phyloP scores from a whole-genome alignment of 2,113 vertebrate species.

The Casuarius casuarius region DNA sequence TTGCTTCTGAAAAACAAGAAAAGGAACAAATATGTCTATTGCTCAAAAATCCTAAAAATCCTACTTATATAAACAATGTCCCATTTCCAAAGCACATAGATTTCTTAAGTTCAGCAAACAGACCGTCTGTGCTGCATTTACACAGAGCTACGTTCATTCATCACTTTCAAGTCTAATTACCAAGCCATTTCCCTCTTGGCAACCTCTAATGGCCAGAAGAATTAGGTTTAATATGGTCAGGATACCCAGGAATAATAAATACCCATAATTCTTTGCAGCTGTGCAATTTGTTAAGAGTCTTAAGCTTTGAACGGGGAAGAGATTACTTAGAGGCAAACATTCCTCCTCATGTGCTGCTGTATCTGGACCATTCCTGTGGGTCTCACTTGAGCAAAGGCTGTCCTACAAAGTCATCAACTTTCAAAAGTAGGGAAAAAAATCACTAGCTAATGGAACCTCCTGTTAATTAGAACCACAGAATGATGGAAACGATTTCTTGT shows the following conservation, averaged over 20 bases:
- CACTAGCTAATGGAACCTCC: background rate
- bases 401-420: background rate
- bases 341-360: background rate
- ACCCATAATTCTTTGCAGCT: constrained; percentile 62
- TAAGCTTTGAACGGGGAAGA: background rate
- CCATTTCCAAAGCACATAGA: constrained; percentile 60
- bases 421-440: background rate
- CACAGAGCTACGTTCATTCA: constrained; percentile 48
- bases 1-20: constrained; percentile 61
- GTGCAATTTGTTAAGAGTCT: constrained; percentile 55
- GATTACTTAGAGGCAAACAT: constrained; percentile 24
- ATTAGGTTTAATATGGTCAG: constrained; percentile 58
- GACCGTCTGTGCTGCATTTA: constrained; percentile 55
- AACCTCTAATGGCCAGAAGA: constrained; percentile 61
- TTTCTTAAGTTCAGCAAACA: constrained; percentile 67
- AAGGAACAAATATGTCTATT: constrained; percentile 47
- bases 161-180: constrained; percentile 71
- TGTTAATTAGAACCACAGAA: background rate
- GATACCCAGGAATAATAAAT: constrained; percentile 51
- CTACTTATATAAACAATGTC: constrained; percentile 61
- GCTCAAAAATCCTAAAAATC: constrained; percentile 66
- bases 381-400: background rate
- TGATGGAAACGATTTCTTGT: background rate
- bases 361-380: background rate
- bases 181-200: constrained; percentile 64